Conservation (phyloP, 2,888 invertebrate species). For the Camponotus fellah region DNA sequence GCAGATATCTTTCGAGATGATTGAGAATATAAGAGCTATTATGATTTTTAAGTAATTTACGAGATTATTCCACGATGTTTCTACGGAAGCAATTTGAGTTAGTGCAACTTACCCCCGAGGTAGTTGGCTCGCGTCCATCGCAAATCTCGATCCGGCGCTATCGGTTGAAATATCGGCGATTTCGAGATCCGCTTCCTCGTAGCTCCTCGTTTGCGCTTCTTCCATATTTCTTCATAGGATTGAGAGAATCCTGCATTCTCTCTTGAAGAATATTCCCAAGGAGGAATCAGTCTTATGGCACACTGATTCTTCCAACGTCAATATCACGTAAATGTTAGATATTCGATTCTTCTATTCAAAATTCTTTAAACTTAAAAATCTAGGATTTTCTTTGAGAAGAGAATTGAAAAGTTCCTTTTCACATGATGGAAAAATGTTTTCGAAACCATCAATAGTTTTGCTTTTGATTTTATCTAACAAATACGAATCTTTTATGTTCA, state of each 20-base stretch:
- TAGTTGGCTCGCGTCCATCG: constrained; percentile 53
- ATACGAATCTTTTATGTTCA: not conserved
- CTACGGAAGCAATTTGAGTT: constrained; percentile 55
- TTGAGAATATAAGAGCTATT: not conserved
- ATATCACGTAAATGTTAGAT: constrained; percentile 4
- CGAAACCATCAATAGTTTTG: not conserved
- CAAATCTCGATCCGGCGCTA: constrained; percentile 66
- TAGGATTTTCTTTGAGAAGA: not conserved
- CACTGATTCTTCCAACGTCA: not conserved
- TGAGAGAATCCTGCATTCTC: not conserved
- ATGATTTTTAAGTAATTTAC: constrained; percentile 10
- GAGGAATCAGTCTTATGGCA: not conserved
- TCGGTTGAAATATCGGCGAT: constrained; percentile 59
- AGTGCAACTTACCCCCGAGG: constrained; percentile 48
- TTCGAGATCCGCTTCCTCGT: constrained; percentile 49
- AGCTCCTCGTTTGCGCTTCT: constrained; percentile 52
- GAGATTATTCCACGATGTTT: constrained; percentile 47
- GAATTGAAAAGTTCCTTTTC: not conserved
- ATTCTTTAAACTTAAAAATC: not conserved
- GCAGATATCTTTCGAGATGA: not conserved
- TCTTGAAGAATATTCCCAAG: constrained; percentile 13
- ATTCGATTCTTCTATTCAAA: not conserved
- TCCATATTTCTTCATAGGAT: constrained; percentile 28
- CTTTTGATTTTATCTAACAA: not conserved
- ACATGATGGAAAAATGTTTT: not conserved